Evolutionary conservation across 23 tunicate genomes (phyloP), one percentile per base, ranked within the genome.

Genomic region (Corella eumyota): DNA sequence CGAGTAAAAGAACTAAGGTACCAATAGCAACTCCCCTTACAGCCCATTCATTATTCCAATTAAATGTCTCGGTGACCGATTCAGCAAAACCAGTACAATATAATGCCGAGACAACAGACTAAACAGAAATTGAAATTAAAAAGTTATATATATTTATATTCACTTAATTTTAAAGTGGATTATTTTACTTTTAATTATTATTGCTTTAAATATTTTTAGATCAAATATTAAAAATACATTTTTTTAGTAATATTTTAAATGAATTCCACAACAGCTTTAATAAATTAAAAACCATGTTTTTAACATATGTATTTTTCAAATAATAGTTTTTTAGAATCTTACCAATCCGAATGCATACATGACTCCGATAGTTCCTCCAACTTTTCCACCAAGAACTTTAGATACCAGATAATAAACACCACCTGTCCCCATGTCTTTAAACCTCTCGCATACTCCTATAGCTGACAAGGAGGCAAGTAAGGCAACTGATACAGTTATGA

Each of bases 1-100:
- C 88, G 6, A 79, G 75, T 11, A 88, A 68, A 29, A 78, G 48
- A 24, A 75, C 31, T 34, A 88, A 65, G 3, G 96, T 88, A 15
- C 78, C 77, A 54, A 69, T 56, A 50, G 96, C 96, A 54, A 78
- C 80, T n/a, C 96, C 96, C 49, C 96, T 60, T 1, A 70, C 74
- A 32, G 88, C 96, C 96, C 96, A 88, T 23, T 34, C 73, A 62
- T 73, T 88, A 25, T 78, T 38, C 83, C 82, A 73, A 1, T 72
- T 49, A 36, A 88, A 71, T 6, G 96, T 73, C 25, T 79, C 34
- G 15, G 96, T 79, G 15, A 88, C 80, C 1, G 96, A 88, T 46
- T 88, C 96, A 25, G 96, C 96, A 78, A 88, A 88, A 0, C 96
- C 96, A 54, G 80, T 88, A 68, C 87, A 78, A 38, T 88, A 88